phyloP scores from a whole-genome alignment of 23 tunicate species.

The Trididemnum nubilum region DNA sequence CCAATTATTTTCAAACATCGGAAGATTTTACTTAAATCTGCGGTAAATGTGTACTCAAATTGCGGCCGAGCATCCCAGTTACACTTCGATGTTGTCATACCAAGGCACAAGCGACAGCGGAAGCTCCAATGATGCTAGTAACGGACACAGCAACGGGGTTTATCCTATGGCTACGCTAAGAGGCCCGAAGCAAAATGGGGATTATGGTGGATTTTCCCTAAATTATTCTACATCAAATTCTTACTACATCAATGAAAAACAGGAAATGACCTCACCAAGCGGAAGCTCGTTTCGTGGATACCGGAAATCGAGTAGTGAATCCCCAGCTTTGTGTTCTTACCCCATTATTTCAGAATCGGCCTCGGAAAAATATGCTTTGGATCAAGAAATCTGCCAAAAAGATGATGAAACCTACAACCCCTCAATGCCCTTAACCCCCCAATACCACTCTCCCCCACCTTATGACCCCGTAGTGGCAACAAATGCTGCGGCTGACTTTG shows the following conservation, averaged over 20 bases:
- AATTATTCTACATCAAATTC: neutral
- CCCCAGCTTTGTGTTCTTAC: slow-evolving; percentile 3
- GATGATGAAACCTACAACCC: neutral
- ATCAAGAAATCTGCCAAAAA: neutral
- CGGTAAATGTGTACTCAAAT: slow-evolving; percentile 59
- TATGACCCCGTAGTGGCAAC: slow-evolving; percentile 31
- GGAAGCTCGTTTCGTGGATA: neutral
- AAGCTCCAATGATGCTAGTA: neutral
- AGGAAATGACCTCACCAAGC: slow-evolving; percentile 10
- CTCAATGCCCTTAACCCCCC: neutral
- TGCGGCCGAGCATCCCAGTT: slow-evolving; percentile 41
- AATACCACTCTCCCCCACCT: slow-evolving; percentile 54
- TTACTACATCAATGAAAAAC: neutral
- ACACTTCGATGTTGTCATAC: slow-evolving; percentile 51
- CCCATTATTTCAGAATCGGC: neutral
- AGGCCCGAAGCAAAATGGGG: neutral
- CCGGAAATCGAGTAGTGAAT: slow-evolving; percentile 26
- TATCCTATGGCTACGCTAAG: slow-evolving; percentile 5
- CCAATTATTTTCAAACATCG: no score
- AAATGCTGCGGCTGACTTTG: slow-evolving; percentile 30
- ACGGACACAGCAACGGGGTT: neutral
- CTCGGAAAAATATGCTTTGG: slow-evolving; percentile 1
- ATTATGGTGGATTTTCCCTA: neutral
- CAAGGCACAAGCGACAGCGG: slow-evolving; percentile 9
- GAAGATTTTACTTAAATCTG: neutral